Conservation (phyloP, 2,797 vertebrate species). For the Epinephelus coioides region DNA sequence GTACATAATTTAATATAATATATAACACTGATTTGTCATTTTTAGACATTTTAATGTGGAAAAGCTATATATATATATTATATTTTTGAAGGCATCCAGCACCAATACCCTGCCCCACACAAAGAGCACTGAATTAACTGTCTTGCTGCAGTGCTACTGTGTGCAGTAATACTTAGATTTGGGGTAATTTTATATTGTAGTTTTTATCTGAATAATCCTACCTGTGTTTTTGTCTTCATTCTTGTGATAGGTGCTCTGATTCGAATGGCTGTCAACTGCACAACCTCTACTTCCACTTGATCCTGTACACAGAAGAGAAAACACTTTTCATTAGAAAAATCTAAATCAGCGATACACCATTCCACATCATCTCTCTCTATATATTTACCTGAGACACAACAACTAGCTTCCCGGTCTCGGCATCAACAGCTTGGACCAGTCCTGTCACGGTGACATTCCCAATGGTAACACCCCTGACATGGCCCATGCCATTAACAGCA, state of each 20-base stretch:
- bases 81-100: too few species aligned
- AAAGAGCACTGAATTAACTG: too few species aligned
- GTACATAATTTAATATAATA: too few species aligned
- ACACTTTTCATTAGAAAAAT: not conserved
- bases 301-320: slow-evolving; percentile 86
- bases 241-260: slow-evolving; percentile 93
- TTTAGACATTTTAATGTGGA: too few species aligned
- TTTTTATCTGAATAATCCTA: slow-evolving; percentile 58
- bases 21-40: too few species aligned
- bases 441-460: slow-evolving; percentile 93
- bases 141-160: too few species aligned
- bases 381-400: slow-evolving; percentile 88
- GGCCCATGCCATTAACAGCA: slow-evolving; percentile 87
- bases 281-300: slow-evolving; percentile 93
- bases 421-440: slow-evolving; percentile 92
- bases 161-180: too few species aligned
- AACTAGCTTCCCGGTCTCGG: slow-evolving; percentile 92
- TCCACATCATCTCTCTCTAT: not conserved
- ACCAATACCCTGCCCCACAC: too few species aligned
- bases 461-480: slow-evolving; percentile 85
- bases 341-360: not conserved
- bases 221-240: slow-evolving; percentile 93
- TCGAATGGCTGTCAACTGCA: slow-evolving; percentile 90
- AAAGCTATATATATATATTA: too few species aligned
- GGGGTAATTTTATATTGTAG: too few species aligned